These are phyloP conservation scores for Ephestia elutella DNA, from an alignment of 1,140 invertebrate species.

Conservation along the genomic window DNA sequence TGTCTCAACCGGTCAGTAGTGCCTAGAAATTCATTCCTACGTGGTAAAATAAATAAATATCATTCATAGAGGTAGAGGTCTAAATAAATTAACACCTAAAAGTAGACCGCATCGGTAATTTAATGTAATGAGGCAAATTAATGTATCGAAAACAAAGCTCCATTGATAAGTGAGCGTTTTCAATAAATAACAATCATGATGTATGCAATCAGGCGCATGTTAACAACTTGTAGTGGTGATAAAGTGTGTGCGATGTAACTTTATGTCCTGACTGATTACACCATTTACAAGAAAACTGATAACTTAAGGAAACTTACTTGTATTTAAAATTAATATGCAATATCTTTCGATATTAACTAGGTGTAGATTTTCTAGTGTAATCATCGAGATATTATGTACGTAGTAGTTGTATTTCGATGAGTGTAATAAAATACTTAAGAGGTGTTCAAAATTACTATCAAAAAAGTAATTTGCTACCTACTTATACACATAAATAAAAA, in stretches of 20 bases:
- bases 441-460: no score
- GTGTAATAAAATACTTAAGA: no score
- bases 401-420: no score
- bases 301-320: neutral
- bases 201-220: neutral
- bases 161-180: neutral
- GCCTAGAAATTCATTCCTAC: no score
- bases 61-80: no score
- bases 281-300: neutral
- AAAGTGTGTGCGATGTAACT: neutral
- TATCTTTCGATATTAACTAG: neutral
- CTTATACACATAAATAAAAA: no score
- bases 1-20: no score
- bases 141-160: neutral
- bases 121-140: neutral
- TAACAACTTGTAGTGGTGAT: slow-evolving; percentile 1
- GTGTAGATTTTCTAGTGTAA: no score
- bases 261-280: neutral
- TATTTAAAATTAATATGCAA: neutral
- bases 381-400: no score
- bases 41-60: no score
- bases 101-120: neutral
- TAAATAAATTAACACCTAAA: neutral
- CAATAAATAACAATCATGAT: slow-evolving; percentile 1
- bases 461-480: no score